phyloP scores from a whole-genome alignment of 2,797 vertebrate genomes.

The Falco peregrinus region DNA sequence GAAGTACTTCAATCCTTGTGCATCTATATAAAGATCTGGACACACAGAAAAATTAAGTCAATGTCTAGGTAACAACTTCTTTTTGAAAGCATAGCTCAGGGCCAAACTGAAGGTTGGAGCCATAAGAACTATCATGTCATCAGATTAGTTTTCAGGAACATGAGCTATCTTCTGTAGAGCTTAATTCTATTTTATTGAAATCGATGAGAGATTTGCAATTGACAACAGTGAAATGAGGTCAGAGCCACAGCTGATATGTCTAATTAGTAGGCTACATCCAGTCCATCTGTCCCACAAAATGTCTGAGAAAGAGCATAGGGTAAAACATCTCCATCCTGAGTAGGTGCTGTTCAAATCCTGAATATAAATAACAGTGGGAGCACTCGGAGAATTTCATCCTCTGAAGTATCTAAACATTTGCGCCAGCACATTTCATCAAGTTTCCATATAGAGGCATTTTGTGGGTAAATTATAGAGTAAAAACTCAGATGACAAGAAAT shows the following conservation, averaged over 20 bases:
- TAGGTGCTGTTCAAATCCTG: neutral
- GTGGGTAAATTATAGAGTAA: constrained; percentile 16
- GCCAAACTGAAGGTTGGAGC: neutral
- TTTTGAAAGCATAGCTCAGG: neutral
- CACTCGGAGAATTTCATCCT: neutral
- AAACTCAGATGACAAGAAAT: neutral
- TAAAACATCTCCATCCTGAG: neutral
- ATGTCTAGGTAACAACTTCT: neutral
- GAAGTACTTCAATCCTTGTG: neutral
- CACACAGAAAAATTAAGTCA: neutral
- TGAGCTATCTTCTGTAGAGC: neutral
- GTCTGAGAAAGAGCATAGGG: neutral
- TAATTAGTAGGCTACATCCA: constrained; percentile 27
- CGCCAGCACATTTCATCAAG: neutral
- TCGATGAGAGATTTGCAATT: neutral
- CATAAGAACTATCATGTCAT: neutral
- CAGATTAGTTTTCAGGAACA: neutral
- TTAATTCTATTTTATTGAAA: neutral
- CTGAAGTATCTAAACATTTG: neutral
- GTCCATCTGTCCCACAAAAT: constrained; percentile 19
- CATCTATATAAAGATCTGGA: neutral
- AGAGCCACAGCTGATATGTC: neutral
- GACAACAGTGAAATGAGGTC: neutral
- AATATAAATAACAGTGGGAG: neutral
- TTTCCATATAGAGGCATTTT: neutral